Evolutionary conservation across 1,140 invertebrate genomes (phyloP), one percentile per base, ranked within the genome.

Genomic region (Caenorhabditis brenneri): DNA sequence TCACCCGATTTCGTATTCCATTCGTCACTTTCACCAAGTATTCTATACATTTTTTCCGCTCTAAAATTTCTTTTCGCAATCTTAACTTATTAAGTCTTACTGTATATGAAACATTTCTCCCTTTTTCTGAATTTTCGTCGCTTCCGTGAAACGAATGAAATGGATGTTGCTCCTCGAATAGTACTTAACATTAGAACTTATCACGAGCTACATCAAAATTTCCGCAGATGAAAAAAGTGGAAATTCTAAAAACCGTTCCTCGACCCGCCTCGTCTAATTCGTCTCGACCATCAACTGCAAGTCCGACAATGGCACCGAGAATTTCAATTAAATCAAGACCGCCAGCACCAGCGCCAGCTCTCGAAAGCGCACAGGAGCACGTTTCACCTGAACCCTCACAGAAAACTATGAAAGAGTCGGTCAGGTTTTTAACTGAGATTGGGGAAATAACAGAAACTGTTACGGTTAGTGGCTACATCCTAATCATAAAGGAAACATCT

Each of bases 191-290:
- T n/a, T n/a, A n/a, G n/a, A n/a, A n/a, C n/a, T n/a, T n/a, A n/a
- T n/a, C n/a, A n/a, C n/a, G n/a, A n/a, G n/a, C n/a, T n/a, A n/a
- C n/a, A 33, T 10, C 48, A 10, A 24, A 42, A 42, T 46, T 74
- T 74, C 22, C 65, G n/a, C n/a, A 74, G 65, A 74, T 74, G 65
- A 74, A 74, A 74, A 74, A 74, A 74, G 65, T 74, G 65, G 65
- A 74, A 74, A 42, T 74, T 74, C 36, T 74, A n/a, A 74, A 74
- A 74, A 74, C 65, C 0, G 19, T n/a, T n/a, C 15, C n/a, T 36
- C 58, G 31, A 7, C 58, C 10, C 33, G 15, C 31, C 19, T 22
- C 65, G 1, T 5, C 36, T n/a, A 9, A n/a, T 74, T 15, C 65
- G 7, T 36, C 58, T 16, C 33, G 29, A 19, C 16, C 58, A 36